Percentiles rank a stretch among this genome's conserved stretches.
These are phyloP conservation scores for Psittacula derbiana DNA, from an alignment of 2,797 vertebrate genomes.

Conservation along the genomic window DNA sequence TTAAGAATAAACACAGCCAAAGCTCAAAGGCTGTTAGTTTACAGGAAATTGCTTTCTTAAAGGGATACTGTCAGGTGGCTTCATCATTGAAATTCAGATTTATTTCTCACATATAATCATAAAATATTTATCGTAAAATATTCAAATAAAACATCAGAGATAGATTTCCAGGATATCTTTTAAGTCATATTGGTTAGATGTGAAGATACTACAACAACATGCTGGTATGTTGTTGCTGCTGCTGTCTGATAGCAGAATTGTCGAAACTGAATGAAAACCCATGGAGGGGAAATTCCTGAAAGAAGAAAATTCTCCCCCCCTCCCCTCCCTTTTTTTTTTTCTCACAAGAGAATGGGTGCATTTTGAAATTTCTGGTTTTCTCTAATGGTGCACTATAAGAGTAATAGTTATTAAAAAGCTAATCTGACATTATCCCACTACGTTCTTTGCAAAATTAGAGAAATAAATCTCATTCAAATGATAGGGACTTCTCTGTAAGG, in stretches of 20 bases:
- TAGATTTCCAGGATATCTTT: background rate
- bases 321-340: background rate
- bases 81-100: background rate
- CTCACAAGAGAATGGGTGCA: background rate
- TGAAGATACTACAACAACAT: background rate
- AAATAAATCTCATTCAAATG: background rate
- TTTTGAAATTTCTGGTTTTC: background rate
- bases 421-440: conserved; percentile 36
- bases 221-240: background rate
- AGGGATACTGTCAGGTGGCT: conserved; percentile 29
- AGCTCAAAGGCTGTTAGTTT: background rate
- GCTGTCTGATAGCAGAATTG: background rate
- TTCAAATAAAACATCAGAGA: background rate
- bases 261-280: background rate
- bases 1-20: background rate
- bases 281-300: background rate
- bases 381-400: background rate
- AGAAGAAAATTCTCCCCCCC: background rate
- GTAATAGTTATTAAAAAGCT: background rate
- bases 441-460: background rate
- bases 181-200: background rate
- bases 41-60: background rate
- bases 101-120: background rate
- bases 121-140: background rate
- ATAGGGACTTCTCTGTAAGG: background rate